Base-by-base conservation (phyloP, 2,797 vertebrate genomes). In the Garrulus glandarius region DNA sequence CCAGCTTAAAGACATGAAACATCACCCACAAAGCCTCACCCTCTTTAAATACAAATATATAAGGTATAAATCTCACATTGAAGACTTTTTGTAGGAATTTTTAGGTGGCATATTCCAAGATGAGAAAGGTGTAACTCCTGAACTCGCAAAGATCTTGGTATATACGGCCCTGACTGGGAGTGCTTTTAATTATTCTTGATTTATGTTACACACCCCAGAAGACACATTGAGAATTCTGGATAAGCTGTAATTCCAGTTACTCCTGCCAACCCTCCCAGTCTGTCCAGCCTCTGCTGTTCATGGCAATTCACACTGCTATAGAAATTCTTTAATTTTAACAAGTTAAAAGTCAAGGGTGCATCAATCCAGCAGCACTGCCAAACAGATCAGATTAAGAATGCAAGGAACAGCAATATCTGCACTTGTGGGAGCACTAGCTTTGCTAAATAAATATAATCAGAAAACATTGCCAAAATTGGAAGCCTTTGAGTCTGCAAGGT, bases 261-360 rank as follows among this genome's bases (percentile, higher is more conserved):
- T 24, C 9, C 47, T 59, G 46, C 17, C 20, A 10, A 8, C n/a
- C 70, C 63, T 20, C 60, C 6, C 9, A 12, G 44, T 17, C 10
- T 22, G 13, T 3, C 11, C 30, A 24, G 70, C 19, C 47, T 30
- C 44, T 53, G 36, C 71, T 39, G 12, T 1, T 11, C 23, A 6
- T 9, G 3, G 30, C 43, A 26, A 20, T 1, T 6, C 53, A 19
- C 24, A 2, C 5, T 23, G 23, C 11, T 0, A 3, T 0, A n/a
- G 39, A 37, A 67, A 34, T 23, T 41, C 41, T 36, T 61, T 5
- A n/a, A 4, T 27, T 50, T 49, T 10, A 39, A 34, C 22, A 29
- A 59, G 34, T 46, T 19, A 4, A 29, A 72, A 68, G 37, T 21
- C 50, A 50, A 59, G 61, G 76, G 30, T 39, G 63, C 69, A 24